Conservation (phyloP, 2,113 vertebrate species). For the Oncorhynchus clarkii region DNA sequence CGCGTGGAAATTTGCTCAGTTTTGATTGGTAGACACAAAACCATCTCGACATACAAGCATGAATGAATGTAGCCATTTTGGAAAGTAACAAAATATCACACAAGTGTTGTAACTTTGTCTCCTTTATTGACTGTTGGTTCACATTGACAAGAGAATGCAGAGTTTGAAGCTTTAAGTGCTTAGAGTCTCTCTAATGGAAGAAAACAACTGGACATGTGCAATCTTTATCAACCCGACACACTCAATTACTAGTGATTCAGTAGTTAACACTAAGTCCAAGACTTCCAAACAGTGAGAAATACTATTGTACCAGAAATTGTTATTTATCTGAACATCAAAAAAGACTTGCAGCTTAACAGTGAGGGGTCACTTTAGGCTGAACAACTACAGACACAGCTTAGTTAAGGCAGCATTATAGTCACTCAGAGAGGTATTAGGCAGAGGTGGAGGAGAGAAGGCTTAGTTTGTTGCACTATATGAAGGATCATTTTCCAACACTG, state of each 20-base stretch:
- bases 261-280: neutral
- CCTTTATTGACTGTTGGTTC: conserved; percentile 9
- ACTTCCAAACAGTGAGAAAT: neutral
- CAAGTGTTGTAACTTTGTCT: neutral
- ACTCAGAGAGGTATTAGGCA: conserved; percentile 7
- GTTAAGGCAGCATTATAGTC: neutral
- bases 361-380: neutral
- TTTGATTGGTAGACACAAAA: neutral
- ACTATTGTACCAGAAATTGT: neutral
- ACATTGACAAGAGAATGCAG: neutral
- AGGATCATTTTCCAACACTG: neutral
- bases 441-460: conserved; percentile 15
- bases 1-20: neutral
- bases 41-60: too few species aligned
- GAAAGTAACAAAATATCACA: neutral
- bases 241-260: neutral
- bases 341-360: neutral
- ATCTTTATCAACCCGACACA: neutral
- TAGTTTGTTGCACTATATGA: neutral
- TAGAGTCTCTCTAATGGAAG: too few species aligned
- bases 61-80: too few species aligned
- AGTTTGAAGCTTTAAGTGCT: neutral
- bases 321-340: neutral
- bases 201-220: neutral
- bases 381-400: conserved; percentile 15